A percentile compares a stretch with the other conserved stretches of the same genome.
These are phyloP conservation scores for Timema podura DNA, from an alignment of 2,888 invertebrate genomes.

Conservation along the genomic window DNA sequence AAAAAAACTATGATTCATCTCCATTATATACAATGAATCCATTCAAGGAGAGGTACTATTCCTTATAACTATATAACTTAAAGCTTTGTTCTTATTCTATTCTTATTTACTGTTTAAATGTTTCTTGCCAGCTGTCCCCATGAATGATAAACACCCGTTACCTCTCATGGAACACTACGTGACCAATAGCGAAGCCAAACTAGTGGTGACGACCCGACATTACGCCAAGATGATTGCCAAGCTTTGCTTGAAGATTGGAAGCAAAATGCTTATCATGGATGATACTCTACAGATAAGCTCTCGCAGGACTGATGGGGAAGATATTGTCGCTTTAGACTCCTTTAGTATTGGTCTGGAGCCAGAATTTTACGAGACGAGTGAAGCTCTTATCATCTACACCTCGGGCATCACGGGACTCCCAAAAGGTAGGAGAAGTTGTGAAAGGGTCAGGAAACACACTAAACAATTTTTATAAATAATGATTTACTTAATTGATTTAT, in stretches of 20 bases:
- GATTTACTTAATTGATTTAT: background rate
- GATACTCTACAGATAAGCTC: constrained; percentile 50
- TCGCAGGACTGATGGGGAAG: constrained; percentile 7
- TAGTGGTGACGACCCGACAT: constrained; percentile 65
- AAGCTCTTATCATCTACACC: constrained; percentile 82
- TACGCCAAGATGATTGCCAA: constrained; percentile 52
- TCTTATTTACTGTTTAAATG: no score
- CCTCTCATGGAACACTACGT: constrained; percentile 72
- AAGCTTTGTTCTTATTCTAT: no score
- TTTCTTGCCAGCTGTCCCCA: constrained; percentile 63
- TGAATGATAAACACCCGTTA: constrained; percentile 67
- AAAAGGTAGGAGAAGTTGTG: constrained; percentile 53
- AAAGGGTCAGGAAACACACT: background rate
- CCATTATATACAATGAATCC: no score
- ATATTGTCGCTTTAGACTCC: constrained; percentile 32
- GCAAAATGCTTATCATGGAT: constrained; percentile 57
- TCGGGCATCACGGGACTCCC: constrained; percentile 83
- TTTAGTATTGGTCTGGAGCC: constrained; percentile 48
- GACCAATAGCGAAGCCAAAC: constrained; percentile 62
- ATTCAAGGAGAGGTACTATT: no score
- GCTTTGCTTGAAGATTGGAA: constrained; percentile 44
- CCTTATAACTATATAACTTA: no score
- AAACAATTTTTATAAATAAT: background rate
- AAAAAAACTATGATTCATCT: no score
- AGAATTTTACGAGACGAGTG: constrained; percentile 59